phyloP scores from a whole-genome alignment of 2,888 invertebrate species.

The Hyposoter dolosus region DNA sequence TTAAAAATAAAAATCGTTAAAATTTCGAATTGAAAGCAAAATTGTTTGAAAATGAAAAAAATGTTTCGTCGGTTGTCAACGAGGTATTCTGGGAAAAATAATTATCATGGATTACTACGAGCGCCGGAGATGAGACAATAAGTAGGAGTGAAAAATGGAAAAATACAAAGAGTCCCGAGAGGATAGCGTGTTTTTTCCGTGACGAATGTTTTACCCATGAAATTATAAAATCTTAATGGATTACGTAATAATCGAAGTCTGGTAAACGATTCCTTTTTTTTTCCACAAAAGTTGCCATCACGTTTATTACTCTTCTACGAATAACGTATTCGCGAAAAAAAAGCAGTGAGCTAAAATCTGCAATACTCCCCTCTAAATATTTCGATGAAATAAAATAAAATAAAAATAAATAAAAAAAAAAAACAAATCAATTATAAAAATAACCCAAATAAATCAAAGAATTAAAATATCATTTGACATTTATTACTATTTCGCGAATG shows the following conservation, averaged over 20 bases:
- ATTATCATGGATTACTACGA: not conserved
- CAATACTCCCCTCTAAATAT: not conserved
- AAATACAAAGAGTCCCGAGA: not conserved
- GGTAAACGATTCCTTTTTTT: not conserved
- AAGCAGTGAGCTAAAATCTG: no score
- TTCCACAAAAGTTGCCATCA: not conserved
- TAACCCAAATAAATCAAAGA: not conserved
- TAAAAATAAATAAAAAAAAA: no score
- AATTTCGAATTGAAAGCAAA: not conserved
- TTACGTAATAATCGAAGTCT: not conserved
- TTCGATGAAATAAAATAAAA: not conserved
- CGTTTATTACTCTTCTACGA: not conserved
- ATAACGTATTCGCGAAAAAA: not conserved
- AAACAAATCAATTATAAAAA: not conserved
- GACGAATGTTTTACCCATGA: not conserved
- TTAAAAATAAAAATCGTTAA: not conserved
- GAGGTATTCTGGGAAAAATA: not conserved
- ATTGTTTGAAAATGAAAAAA: not conserved
- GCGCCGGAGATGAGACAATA: not conserved
- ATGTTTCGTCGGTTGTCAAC: no score
- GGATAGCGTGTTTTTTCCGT: not conserved
- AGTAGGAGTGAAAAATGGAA: not conserved
- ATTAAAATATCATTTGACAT: not conserved
- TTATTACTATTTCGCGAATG: not conserved
- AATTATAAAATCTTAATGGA: slow-evolving; percentile 13